Percentiles rank a stretch among this genome's conserved stretches.
Evolutionary conservation across 2,888 invertebrate species (phyloP).

Genomic region (Nycteola revayana): DNA sequence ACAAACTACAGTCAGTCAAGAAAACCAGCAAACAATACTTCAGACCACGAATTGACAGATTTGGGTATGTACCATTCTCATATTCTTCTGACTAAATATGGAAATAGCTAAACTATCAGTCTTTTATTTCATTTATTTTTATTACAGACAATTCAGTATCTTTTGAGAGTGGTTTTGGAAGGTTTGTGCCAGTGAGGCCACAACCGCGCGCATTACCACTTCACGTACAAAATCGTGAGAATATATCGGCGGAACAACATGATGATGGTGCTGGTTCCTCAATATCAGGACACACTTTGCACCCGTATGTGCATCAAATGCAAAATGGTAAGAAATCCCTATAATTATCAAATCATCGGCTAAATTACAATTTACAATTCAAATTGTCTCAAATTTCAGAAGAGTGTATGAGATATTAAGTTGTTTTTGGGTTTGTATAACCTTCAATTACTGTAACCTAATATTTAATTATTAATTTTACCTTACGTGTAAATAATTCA

Average conservation of each 20-base stretch:
- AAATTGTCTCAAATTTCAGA: no score
- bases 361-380: no score
- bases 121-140: no score
- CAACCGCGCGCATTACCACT: constrained; percentile 72
- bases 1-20: constrained; percentile 72
- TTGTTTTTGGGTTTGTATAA: no score
- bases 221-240: constrained; percentile 70
- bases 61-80: constrained; percentile 56
- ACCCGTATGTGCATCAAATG: constrained; percentile 73
- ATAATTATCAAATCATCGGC: no score
- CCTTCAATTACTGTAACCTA: no score
- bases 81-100: constrained; percentile 9
- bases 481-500: no score
- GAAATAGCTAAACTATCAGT: no score
- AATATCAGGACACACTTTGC: constrained; percentile 62
- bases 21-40: constrained; percentile 72
- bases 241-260: constrained; percentile 57
- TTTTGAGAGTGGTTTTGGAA: constrained; percentile 74
- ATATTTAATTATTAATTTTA: no score
- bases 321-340: constrained; percentile 59
- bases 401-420: no score
- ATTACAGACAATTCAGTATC: constrained; percentile 69
- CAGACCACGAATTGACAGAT: constrained; percentile 74
- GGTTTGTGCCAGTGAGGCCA: constrained; percentile 78
- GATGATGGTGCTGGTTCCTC: constrained; percentile 63